Conservation (phyloP, 2,797 vertebrate species). For the Protonibea diacanthus region DNA sequence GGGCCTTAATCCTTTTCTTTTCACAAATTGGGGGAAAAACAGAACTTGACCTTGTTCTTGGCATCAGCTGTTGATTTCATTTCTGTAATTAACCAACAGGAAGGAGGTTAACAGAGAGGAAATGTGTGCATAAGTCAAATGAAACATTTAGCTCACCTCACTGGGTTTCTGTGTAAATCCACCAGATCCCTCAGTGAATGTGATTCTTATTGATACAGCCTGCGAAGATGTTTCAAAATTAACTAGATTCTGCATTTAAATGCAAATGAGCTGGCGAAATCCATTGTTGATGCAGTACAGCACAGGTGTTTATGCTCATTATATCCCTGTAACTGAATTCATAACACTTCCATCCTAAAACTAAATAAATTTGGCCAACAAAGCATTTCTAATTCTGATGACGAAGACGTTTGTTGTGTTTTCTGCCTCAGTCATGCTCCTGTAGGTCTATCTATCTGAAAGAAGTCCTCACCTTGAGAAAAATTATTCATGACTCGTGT, state of each 20-base stretch:
- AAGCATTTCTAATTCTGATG: slow-evolving; percentile 82
- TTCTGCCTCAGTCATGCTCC: slow-evolving; percentile 76
- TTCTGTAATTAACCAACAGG: slow-evolving; percentile 36
- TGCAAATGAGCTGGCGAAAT: slow-evolving; percentile 9
- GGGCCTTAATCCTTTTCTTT: neutral
- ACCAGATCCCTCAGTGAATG: neutral
- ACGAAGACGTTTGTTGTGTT: slow-evolving; percentile 79
- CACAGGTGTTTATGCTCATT: slow-evolving; percentile 22
- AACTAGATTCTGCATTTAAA: slow-evolving; percentile 9
- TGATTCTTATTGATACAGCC: neutral
- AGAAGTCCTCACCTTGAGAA: slow-evolving; percentile 85
- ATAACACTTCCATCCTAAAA: slow-evolving; percentile 42
- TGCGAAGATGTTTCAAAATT: slow-evolving; percentile 1
- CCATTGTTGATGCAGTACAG: slow-evolving; percentile 18
- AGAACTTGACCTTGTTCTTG: slow-evolving; percentile 21
- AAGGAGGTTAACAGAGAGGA: slow-evolving; percentile 18
- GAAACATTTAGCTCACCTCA: slow-evolving; percentile 6
- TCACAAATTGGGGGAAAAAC: neutral
- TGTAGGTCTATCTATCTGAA: slow-evolving; percentile 84
- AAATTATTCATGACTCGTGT: slow-evolving; percentile 65
- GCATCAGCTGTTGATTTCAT: slow-evolving; percentile 26
- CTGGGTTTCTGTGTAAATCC: neutral
- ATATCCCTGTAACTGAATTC: slow-evolving; percentile 31
- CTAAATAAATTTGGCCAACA: slow-evolving; percentile 57
- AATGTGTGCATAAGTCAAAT: slow-evolving; percentile 1